phyloP scores from a whole-genome alignment of 2,797 vertebrate genomes.

The Parauchenoglanis punctatus region DNA sequence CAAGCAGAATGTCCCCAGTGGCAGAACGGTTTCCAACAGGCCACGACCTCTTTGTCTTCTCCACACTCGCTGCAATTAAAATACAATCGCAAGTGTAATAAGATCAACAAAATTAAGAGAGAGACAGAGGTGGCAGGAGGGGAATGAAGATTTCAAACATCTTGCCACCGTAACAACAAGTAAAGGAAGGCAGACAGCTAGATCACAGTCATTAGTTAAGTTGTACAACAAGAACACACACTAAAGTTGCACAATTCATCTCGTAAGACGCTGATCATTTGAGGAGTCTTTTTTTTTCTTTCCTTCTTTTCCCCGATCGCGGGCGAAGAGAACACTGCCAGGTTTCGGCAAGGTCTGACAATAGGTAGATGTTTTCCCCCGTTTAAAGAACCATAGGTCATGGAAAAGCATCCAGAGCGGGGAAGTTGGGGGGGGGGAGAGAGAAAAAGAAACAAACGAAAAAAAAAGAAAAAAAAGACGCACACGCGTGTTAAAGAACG shows the following conservation, averaged over 20 bases:
- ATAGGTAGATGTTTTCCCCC: conserved; percentile 48
- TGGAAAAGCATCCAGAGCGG: conserved; percentile 58
- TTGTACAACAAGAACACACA: conserved; percentile 80
- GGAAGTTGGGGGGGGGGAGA: too few species aligned
- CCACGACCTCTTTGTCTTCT: conserved; percentile 71
- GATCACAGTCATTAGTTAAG: conserved; percentile 83
- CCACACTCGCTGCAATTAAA: conserved; percentile 81
- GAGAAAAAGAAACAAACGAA: conserved; percentile 46
- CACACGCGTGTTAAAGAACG: not conserved
- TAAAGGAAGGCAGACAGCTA: conserved; percentile 83
- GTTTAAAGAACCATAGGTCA: conserved; percentile 76
- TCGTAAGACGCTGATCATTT: conserved; percentile 57
- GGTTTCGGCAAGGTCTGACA: conserved; percentile 66
- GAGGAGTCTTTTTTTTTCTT: conserved; percentile 41
- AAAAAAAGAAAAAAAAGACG: conserved; percentile 7
- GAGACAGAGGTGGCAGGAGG: conserved; percentile 55
- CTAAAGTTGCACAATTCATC: conserved; percentile 75
- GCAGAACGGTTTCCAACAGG: conserved; percentile 74
- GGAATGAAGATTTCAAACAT: conserved; percentile 69
- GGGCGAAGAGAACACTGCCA: conserved; percentile 64
- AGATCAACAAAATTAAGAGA: conserved; percentile 69
- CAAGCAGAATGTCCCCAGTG: conserved; percentile 66
- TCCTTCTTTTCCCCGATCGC: conserved; percentile 51
- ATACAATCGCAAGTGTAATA: conserved; percentile 81
- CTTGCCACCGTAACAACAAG: conserved; percentile 75